Percentiles rank a stretch among this genome's conserved stretches.
Conservation (phyloP, 2,797 vertebrate genomes). For the Ciconia nigra region DNA sequence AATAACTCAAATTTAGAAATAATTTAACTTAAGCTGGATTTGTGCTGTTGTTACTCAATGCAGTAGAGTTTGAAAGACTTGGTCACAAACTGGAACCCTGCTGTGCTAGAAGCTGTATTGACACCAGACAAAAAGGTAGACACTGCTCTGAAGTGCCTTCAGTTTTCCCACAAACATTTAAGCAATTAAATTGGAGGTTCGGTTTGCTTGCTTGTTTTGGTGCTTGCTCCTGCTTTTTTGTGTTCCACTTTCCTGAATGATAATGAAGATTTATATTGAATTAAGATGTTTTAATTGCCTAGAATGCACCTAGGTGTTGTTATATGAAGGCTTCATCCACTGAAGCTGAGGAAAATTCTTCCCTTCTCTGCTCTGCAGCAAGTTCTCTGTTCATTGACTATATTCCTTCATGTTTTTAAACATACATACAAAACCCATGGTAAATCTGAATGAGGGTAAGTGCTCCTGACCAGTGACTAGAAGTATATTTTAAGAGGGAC, state of each 20-base stretch:
- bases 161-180: neutral
- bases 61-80: neutral
- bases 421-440: rapidly evolving
- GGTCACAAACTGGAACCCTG: neutral
- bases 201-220: neutral
- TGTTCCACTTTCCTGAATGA: neutral
- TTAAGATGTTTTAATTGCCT: neutral
- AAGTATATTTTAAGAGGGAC: neutral
- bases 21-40: neutral
- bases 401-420: neutral
- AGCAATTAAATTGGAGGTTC: neutral
- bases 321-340: neutral
- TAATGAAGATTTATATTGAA: neutral
- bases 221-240: neutral
- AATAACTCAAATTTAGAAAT: neutral
- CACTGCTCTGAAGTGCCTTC: neutral
- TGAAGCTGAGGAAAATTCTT: neutral
- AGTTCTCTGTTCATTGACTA: neutral
- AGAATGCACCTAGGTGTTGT: neutral
- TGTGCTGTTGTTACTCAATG: neutral
- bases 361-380: neutral
- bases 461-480: neutral
- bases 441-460: neutral
- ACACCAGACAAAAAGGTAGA: neutral
- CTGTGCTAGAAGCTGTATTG: neutral